A percentile compares a stretch with the other conserved stretches of the same genome.
Evolutionary conservation across 2,797 vertebrate genomes (phyloP).

Genomic region (Ctenopoma kingsleyae): DNA sequence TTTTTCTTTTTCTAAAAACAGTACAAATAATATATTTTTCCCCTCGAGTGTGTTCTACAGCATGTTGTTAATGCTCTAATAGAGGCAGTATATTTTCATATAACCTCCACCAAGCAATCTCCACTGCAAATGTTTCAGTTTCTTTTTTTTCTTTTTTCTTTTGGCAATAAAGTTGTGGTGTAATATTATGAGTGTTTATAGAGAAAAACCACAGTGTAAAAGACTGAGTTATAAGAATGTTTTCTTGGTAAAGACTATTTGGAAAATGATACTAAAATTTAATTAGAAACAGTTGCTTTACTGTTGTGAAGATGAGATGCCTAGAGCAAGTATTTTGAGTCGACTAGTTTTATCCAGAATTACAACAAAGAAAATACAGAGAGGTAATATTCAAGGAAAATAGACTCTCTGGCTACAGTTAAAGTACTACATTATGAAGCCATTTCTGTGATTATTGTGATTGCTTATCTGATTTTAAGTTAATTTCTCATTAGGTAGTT

Average conservation of each 20-base stretch:
- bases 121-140: constrained; percentile 54
- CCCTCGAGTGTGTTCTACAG: constrained; percentile 3
- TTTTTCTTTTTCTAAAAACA: constrained; percentile 20
- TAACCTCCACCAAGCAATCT: constrained; percentile 40
- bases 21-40: constrained; percentile 2
- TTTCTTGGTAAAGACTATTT: constrained; percentile 78
- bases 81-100: constrained; percentile 38
- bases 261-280: constrained; percentile 82
- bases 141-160: constrained; percentile 30
- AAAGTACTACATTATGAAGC: constrained; percentile 44
- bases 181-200: constrained; percentile 78
- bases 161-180: constrained; percentile 69
- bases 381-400: constrained; percentile 51
- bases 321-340: constrained; percentile 62
- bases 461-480: constrained; percentile 73
- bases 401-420: constrained; percentile 53
- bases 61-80: constrained; percentile 23
- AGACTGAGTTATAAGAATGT: constrained; percentile 81
- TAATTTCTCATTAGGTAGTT: constrained; percentile 68
- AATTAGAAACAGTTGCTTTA: constrained; percentile 84
- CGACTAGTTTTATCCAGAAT: constrained; percentile 48
- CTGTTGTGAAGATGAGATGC: constrained; percentile 70
- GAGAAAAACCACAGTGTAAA: constrained; percentile 77
- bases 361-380: constrained; percentile 52
- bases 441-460: constrained; percentile 59